phyloP scores from a whole-genome alignment of 2,888 invertebrate genomes.

The Heliconius hortense region DNA sequence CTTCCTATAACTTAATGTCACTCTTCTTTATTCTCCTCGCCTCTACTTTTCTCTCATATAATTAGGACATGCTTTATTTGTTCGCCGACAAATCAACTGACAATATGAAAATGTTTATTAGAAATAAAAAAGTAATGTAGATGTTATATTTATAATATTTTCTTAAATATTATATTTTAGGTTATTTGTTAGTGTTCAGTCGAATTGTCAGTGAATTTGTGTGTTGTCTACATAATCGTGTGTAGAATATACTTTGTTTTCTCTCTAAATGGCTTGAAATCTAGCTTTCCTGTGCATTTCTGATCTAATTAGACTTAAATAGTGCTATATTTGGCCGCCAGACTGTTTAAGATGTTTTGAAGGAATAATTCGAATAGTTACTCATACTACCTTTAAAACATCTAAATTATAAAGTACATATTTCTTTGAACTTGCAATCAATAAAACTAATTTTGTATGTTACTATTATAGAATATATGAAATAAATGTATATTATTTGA shows the following conservation, averaged over 20 bases:
- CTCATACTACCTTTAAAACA: too few relatives aligned
- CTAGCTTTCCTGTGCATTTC: slow-evolving; percentile 22
- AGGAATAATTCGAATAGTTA: too few relatives aligned
- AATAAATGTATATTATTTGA: too few relatives aligned
- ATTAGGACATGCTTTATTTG: background rate
- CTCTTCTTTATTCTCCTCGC: background rate
- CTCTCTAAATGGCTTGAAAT: slow-evolving; percentile 11
- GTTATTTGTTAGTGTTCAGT: background rate
- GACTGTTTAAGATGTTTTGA: background rate
- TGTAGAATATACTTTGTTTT: background rate
- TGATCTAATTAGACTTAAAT: slow-evolving; percentile 5
- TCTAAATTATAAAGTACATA: too few relatives aligned
- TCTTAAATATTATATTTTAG: background rate
- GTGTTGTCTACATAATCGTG: background rate
- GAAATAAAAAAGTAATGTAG: background rate
- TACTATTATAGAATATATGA: too few relatives aligned
- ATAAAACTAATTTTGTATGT: too few relatives aligned
- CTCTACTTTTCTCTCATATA: slow-evolving; percentile 1
- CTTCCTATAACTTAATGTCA: background rate
- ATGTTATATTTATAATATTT: background rate
- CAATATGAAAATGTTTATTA: slow-evolving; percentile 9
- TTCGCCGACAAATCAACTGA: background rate
- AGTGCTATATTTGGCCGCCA: slow-evolving; percentile 3
- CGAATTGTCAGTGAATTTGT: background rate
- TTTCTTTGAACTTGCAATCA: too few relatives aligned